phyloP scores from a whole-genome alignment of 2,888 invertebrate genomes.

The Agrilus mali region DNA sequence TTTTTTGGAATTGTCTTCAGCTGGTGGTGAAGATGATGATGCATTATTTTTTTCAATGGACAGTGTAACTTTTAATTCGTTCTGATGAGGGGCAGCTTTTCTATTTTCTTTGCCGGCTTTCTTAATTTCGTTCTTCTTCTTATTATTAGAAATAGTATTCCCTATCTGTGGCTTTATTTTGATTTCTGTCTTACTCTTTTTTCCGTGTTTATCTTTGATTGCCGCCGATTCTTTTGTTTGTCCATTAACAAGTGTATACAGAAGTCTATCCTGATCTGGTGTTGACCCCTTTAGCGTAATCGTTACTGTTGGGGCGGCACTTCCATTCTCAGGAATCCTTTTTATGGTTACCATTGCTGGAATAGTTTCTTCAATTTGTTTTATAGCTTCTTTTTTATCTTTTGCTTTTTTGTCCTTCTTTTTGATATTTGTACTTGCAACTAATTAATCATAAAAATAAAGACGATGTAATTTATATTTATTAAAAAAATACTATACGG shows the following conservation, averaged over 20 bases:
- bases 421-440: constrained; percentile 7
- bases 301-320: constrained; percentile 58
- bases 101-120: constrained; percentile 9
- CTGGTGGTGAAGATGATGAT: constrained; percentile 8
- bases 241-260: constrained; percentile 57
- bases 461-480: background rate
- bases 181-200: constrained; percentile 10
- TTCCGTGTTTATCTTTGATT: constrained; percentile 13
- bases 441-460: background rate
- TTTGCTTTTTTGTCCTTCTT: constrained; percentile 8
- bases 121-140: constrained; percentile 3
- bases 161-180: constrained; percentile 7
- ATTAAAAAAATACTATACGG: too few relatives aligned
- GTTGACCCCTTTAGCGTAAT: constrained; percentile 64
- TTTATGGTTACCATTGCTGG: constrained; percentile 58
- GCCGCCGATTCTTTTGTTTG: constrained; percentile 24
- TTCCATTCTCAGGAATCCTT: constrained; percentile 51
- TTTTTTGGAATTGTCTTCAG: constrained; percentile 9
- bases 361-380: constrained; percentile 29
- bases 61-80: constrained; percentile 6
- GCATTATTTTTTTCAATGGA: constrained; percentile 9
- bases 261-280: constrained; percentile 58
- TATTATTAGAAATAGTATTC: constrained; percentile 7
- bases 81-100: background rate
- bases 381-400: constrained; percentile 2